Base-by-base conservation (phyloP, 2,113 vertebrate genomes). In the Alosa alosa region DNA sequence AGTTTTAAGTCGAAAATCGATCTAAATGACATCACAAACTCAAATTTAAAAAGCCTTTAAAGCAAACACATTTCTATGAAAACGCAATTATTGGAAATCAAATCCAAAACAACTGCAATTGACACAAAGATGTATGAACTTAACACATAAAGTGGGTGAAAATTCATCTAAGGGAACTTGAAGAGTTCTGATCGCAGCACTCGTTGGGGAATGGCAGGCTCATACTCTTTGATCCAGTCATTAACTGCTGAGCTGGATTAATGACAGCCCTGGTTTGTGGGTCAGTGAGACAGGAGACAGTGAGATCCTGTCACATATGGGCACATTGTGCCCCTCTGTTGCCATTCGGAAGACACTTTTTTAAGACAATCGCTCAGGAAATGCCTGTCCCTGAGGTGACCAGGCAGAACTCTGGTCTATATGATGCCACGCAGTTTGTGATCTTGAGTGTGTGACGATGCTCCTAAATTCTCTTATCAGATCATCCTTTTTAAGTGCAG, bases 161-260 rank as follows among this genome's bases (percentile, higher is more conserved):
- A 41, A 1, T 15, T 78, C 10, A 78, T 78, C 11, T 78, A 39
- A 39, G 15, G 72, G 31, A 11, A 36, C 9, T 0, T 39, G 72
- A 78, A 39, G 82, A 46, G 57, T 72, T 60, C 52, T 31, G 52
- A 85, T 44, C 45, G 36, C 57, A 25, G 60, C 81, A 10, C 81
- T 81, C 87, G 87, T 88, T 60, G 86, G 89, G 89, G 91, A 93
- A 15, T 90, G n/a, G 75, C 89, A 84, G 87, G 85, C 87, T 84
- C 90, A 87, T 85, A 22, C 88, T 88, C 85, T 92, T 90, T 91
- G 92, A 93, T 94, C 91, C 90, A 90, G 88, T 87, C 88, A 92
- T 90, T 86, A 88, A 88, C 82, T 82, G 85, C 89, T 93, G 89
- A 93, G 87, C 88, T 49, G 88, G 91, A 94, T 95, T 94, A 94